Conservation (phyloP, 2,888 invertebrate species). For the Yponomeuta sedellus region DNA sequence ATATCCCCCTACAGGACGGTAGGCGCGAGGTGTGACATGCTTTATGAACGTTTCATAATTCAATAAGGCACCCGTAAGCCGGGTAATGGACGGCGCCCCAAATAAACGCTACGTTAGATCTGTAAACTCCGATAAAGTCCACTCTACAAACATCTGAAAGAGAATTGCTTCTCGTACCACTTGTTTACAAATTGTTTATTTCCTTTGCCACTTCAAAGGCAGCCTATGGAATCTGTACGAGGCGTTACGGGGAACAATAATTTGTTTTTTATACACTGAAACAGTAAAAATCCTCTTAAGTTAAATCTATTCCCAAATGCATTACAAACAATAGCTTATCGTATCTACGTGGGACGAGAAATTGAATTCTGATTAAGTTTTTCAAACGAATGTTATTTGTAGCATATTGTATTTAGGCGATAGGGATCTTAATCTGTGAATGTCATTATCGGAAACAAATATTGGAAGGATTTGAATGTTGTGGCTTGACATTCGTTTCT, state of each 20-base stretch:
- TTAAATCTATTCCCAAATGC: neutral
- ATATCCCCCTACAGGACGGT: conserved; percentile 59
- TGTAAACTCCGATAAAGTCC: conserved; percentile 14
- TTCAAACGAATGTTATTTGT: neutral
- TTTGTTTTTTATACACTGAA: neutral
- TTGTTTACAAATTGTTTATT: conserved; percentile 4
- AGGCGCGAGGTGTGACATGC: conserved; percentile 5
- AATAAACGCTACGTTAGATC: conserved; percentile 28
- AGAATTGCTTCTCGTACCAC: neutral
- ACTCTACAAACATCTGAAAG: neutral
- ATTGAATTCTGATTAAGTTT: conserved; percentile 13
- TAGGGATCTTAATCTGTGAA: conserved; percentile 21
- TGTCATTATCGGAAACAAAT: conserved; percentile 37
- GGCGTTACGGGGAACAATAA: neutral
- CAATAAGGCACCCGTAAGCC: conserved; percentile 42
- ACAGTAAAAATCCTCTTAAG: neutral
- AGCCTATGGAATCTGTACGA: neutral
- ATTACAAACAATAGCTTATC: conserved; percentile 4
- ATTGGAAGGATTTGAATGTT: conserved; percentile 49
- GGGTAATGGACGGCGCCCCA: conserved; percentile 43
- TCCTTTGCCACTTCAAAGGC: neutral
- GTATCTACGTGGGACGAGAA: conserved; percentile 2
- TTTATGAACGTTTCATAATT: conserved; percentile 37
- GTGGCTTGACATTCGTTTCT: conserved; percentile 22
- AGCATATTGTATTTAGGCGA: neutral